phyloP scores from a whole-genome alignment of 2,113 vertebrate species.

The Calyptommatus sinebrachiatus region DNA sequence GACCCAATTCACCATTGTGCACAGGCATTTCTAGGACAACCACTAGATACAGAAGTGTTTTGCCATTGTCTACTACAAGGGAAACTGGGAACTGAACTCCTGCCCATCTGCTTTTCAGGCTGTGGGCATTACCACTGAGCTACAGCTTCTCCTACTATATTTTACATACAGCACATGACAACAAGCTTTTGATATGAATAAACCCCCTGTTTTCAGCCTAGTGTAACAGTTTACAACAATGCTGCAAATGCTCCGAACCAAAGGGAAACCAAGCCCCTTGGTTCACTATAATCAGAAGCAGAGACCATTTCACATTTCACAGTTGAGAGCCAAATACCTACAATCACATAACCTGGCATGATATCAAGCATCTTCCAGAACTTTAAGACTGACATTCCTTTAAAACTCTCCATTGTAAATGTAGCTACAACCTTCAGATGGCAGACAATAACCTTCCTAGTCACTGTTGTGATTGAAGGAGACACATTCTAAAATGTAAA shows the following conservation, averaged over 20 bases:
- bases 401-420: neutral
- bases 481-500: neutral
- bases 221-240: neutral
- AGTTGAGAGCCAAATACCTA: neutral
- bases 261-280: slow-evolving; percentile 18
- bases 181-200: too few relatives aligned
- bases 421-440: neutral
- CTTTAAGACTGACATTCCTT: neutral
- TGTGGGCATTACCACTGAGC: too few relatives aligned
- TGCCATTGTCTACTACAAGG: too few relatives aligned
- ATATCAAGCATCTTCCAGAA: slow-evolving; percentile 1
- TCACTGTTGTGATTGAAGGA: neutral
- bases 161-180: neutral
- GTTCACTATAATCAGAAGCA: slow-evolving; percentile 10
- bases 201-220: neutral
- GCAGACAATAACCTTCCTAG: slow-evolving; percentile 4
- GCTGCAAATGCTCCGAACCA: neutral
- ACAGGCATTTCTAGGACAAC: too few relatives aligned
- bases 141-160: too few relatives aligned
- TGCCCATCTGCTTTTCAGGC: too few relatives aligned
- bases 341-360: slow-evolving; percentile 3
- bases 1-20: too few relatives aligned
- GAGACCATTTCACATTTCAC: slow-evolving; percentile 41
- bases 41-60: too few relatives aligned
- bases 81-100: too few relatives aligned